Conservation (phyloP, 2,797 vertebrate genomes). For the Coregonus sp. region DNA sequence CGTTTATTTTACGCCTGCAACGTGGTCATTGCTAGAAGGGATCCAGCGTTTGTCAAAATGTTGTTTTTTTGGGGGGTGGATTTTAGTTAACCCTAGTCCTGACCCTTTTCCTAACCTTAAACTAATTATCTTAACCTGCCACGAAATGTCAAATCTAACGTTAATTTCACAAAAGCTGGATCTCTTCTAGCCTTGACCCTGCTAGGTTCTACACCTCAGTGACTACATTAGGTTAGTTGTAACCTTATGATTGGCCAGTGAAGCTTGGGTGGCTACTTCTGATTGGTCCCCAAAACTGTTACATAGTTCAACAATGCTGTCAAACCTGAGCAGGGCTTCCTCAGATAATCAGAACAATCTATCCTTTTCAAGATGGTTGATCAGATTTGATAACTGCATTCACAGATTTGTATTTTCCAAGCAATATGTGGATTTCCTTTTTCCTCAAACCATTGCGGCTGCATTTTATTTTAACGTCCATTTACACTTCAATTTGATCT, state of each 20-base stretch:
- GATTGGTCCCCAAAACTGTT: conserved; percentile 63
- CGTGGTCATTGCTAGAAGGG: too few species aligned
- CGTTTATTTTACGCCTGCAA: too few species aligned
- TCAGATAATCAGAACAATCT: neutral
- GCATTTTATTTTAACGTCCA: neutral
- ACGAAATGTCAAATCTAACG: too few species aligned
- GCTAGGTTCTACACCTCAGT: too few species aligned
- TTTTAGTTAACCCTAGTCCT: too few species aligned
- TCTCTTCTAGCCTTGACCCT: too few species aligned
- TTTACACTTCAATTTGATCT: neutral
- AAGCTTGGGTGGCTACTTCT: conserved; percentile 75
- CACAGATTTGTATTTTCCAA: neutral
- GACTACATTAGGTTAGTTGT: conserved; percentile 18
- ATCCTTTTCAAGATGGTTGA: neutral
- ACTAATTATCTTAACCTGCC: too few species aligned
- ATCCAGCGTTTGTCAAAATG: too few species aligned
- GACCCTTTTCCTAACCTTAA: too few species aligned
- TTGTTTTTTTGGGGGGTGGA: too few species aligned
- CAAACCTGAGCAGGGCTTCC: conserved; percentile 45
- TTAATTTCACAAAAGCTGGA: too few species aligned
- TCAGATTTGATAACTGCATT: neutral
- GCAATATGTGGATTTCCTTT: neutral
- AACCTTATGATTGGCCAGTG: conserved; percentile 69
- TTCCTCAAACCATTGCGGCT: neutral
- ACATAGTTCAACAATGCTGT: conserved; percentile 13